Percentiles rank a stretch among this genome's conserved stretches.
These are phyloP conservation scores for Nettapus auritus DNA, from an alignment of 2,113 vertebrate species.

Conservation along the genomic window DNA sequence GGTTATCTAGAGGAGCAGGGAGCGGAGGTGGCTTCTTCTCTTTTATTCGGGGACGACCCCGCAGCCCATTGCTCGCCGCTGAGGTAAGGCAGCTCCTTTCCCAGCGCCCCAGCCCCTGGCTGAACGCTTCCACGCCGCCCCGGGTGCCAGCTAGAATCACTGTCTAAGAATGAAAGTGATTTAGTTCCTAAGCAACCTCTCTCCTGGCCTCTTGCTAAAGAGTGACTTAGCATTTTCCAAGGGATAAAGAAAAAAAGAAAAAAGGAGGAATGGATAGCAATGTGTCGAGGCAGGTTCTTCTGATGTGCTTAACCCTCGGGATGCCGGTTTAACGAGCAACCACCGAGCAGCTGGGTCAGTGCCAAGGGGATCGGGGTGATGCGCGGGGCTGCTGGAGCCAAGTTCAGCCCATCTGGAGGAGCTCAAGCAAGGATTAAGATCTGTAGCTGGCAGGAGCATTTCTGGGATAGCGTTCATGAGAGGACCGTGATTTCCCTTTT, in stretches of 20 bases:
- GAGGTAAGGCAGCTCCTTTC: not conserved
- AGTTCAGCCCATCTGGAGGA: not conserved
- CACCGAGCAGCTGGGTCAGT: not conserved
- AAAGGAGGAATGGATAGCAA: not conserved
- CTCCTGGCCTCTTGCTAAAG: slow-evolving; percentile 57
- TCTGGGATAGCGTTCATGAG: not conserved
- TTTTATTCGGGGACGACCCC: not conserved
- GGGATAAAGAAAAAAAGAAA: not conserved
- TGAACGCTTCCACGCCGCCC: not conserved
- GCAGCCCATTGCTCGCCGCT: not conserved
- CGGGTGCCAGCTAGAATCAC: slow-evolving; percentile 43
- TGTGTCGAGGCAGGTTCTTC: slow-evolving; percentile 9
- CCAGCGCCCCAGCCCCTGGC: rapidly evolving
- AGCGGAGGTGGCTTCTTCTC: not conserved
- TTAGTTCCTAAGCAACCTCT: slow-evolving; percentile 75
- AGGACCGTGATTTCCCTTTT: not conserved
- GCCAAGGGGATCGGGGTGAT: not conserved
- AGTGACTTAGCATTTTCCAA: slow-evolving; percentile 62
- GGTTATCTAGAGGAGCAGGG: not conserved
- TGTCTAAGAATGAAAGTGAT: slow-evolving; percentile 71
- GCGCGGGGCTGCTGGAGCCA: not conserved
- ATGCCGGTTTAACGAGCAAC: not conserved
- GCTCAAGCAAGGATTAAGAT: not conserved
- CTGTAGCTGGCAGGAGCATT: not conserved
- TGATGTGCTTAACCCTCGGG: slow-evolving; percentile 17